phyloP scores from a whole-genome alignment of 1,140 invertebrate genomes.

The Pentalonia nigronervosa region DNA sequence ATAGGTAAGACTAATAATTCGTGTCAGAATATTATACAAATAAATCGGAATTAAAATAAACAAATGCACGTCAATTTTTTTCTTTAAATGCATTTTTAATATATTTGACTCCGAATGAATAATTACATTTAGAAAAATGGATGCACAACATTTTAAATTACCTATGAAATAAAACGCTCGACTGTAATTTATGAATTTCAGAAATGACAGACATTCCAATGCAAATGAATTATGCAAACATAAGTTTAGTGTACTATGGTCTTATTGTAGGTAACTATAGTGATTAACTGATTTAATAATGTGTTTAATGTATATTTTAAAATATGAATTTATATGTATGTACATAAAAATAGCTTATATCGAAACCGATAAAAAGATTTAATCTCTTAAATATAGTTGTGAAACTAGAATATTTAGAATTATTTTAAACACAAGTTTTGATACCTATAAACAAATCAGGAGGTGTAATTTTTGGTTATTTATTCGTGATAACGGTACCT shows the following conservation, averaged over 20 bases:
- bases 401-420: background rate
- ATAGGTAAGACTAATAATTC: background rate
- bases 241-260: background rate
- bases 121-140: background rate
- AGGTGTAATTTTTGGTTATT: background rate
- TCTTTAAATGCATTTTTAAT: background rate
- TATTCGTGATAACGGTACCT: background rate
- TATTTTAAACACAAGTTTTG: background rate
- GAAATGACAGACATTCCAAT: background rate
- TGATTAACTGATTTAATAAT: conserved; percentile 26
- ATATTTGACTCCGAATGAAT: background rate
- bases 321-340: background rate
- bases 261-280: conserved; percentile 9
- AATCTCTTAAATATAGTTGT: background rate
- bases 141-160: background rate
- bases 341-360: background rate
- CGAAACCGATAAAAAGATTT: background rate
- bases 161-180: background rate
- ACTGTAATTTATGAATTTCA: conserved; percentile 6
- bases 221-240: conserved; percentile 7
- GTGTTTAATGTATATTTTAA: background rate
- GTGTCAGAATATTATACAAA: background rate
- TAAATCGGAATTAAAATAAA: background rate
- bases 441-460: background rate
- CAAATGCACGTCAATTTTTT: background rate